Percentiles rank a stretch among this genome's conserved stretches.
Evolutionary conservation across 2,113 vertebrate species (phyloP).

Genomic region (Calypte anna): DNA sequence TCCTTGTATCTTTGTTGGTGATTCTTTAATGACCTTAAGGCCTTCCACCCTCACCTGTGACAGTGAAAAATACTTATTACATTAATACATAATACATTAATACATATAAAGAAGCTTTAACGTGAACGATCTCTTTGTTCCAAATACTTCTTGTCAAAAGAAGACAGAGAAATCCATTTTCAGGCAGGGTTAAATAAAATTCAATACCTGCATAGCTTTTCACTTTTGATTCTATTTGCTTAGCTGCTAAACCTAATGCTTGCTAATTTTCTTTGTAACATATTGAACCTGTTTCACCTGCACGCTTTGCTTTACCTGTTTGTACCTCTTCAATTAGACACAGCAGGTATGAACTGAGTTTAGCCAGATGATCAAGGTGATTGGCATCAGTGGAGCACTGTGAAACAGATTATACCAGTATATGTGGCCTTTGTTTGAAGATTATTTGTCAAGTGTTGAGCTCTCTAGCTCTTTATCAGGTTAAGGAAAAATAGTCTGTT

Average conservation of each 20-base stretch:
- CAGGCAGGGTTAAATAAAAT: background rate
- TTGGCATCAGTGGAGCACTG: background rate
- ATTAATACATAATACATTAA: no score
- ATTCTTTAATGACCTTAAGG: no score
- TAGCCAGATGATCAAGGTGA: conserved; percentile 22
- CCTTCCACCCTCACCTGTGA: no score
- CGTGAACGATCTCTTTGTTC: background rate
- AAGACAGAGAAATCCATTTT: background rate
- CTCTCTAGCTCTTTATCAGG: background rate
- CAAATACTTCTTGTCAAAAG: background rate
- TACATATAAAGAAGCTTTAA: background rate
- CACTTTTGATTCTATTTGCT: background rate
- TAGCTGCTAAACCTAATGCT: background rate
- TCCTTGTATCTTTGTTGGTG: no score
- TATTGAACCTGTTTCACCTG: background rate
- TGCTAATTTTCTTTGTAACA: background rate
- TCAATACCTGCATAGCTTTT: background rate
- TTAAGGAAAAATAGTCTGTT: background rate
- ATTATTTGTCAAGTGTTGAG: background rate
- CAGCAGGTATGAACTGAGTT: conserved; percentile 15
- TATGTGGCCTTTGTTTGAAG: background rate
- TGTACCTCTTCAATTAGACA: conserved; percentile 18
- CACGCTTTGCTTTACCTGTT: conserved; percentile 3
- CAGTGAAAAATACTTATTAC: no score
- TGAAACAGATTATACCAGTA: background rate